phyloP scores from a whole-genome alignment of 1,140 invertebrate species.

The Laupala kohalensis region DNA sequence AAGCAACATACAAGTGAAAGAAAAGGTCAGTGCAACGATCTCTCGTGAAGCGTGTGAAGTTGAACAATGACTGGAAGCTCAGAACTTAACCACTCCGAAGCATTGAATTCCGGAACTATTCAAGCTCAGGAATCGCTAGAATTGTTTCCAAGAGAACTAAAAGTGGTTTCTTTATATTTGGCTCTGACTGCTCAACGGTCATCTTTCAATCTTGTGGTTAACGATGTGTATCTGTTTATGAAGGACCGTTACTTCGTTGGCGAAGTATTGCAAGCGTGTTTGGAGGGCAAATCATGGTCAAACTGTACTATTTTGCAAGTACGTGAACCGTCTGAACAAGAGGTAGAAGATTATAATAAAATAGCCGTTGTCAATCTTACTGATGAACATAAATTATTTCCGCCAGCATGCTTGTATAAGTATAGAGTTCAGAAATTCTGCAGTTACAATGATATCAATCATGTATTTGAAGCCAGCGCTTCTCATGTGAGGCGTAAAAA shows the following conservation, averaged over 20 bases:
- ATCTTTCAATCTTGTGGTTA: neutral
- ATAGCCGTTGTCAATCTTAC: neutral
- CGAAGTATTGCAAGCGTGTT: neutral
- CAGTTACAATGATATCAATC: neutral
- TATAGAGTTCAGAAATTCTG: neutral
- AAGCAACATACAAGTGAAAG: neutral
- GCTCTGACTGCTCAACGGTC: neutral
- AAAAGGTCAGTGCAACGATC: neutral
- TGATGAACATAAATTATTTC: neutral
- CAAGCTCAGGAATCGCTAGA: neutral
- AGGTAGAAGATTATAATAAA: neutral
- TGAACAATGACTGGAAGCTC: neutral
- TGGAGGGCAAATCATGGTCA: neutral
- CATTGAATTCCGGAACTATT: neutral
- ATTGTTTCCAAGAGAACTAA: neutral
- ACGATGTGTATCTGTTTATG: neutral
- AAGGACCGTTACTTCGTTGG: neutral
- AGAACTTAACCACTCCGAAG: neutral
- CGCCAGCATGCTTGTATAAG: neutral
- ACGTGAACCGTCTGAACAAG: neutral
- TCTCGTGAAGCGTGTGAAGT: neutral
- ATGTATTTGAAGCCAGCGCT: neutral
- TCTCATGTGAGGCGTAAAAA: neutral
- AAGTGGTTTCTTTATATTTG: neutral
- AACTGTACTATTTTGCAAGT: neutral